These are phyloP conservation scores for Anneissia japonica DNA, from an alignment of 35 echinoderm and acorn worm species.

Conservation along the genomic window DNA sequence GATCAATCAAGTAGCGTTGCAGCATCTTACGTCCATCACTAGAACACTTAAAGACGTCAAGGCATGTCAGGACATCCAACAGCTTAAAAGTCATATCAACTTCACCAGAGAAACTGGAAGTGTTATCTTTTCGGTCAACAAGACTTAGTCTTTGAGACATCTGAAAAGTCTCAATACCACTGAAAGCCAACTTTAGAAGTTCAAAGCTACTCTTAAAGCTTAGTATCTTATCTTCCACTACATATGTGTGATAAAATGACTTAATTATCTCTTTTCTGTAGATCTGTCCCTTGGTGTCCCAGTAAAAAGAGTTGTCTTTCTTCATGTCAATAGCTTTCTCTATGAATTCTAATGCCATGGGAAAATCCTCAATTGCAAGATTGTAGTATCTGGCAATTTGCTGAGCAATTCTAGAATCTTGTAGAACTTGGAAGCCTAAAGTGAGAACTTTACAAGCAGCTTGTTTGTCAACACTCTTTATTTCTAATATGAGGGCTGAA, in stretches of 20 bases:
- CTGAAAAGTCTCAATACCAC: background rate
- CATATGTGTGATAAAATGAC: background rate
- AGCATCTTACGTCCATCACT: background rate
- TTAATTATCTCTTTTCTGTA: background rate
- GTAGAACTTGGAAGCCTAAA: constrained; percentile 24
- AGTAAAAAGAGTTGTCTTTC: constrained; percentile 35
- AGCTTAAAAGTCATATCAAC: background rate
- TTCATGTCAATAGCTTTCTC: constrained; percentile 20
- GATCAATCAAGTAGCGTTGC: background rate
- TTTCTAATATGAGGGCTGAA: constrained; percentile 41
- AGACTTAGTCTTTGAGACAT: background rate
- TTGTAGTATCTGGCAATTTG: constrained; percentile 40
- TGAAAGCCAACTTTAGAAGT: background rate
- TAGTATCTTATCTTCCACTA: background rate
- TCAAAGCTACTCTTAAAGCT: background rate
- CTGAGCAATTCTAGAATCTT: constrained; percentile 40
- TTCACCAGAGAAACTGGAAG: background rate
- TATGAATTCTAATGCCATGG: constrained; percentile 14
- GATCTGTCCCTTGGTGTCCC: constrained; percentile 46
- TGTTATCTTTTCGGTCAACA: background rate
- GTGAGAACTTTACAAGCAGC: constrained; percentile 39
- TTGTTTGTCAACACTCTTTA: background rate
- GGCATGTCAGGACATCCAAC: background rate
- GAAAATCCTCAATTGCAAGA: background rate
- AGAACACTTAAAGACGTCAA: background rate